These are phyloP conservation scores for Phlogophora meticulosa DNA, from an alignment of 2,888 invertebrate species.

Conservation along the genomic window DNA sequence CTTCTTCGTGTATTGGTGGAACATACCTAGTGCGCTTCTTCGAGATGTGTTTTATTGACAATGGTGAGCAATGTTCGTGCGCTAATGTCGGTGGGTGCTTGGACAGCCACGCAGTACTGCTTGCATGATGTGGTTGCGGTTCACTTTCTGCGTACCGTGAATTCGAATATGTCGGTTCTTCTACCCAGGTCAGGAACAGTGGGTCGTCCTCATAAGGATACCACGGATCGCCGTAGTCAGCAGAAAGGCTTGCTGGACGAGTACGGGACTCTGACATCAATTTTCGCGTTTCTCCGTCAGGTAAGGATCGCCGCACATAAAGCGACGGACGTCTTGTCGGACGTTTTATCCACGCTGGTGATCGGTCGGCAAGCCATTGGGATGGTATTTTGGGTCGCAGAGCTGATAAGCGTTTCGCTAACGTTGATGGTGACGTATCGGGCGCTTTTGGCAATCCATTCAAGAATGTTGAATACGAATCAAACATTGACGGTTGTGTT, in stretches of 20 bases:
- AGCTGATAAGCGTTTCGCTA: slow-evolving; percentile 5
- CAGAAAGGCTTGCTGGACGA: not conserved
- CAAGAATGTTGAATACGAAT: slow-evolving; percentile 2
- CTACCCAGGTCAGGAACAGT: slow-evolving; percentile 4
- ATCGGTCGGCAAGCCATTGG: slow-evolving; percentile 5
- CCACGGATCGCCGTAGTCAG: slow-evolving; percentile 15
- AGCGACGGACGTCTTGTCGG: slow-evolving; percentile 11
- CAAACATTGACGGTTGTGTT: not conserved
- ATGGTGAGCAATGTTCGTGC: not conserved
- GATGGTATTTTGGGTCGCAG: not conserved
- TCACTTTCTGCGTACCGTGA: slow-evolving; percentile 3
- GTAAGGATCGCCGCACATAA: not conserved
- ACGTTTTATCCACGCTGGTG: slow-evolving; percentile 25
- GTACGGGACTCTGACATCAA: not conserved
- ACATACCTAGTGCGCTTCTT: slow-evolving; percentile 5
- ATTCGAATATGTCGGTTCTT: not conserved
- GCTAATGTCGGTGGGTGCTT: not conserved
- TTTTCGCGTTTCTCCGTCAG: slow-evolving; percentile 13
- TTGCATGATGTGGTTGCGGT: not conserved
- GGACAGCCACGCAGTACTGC: not conserved
- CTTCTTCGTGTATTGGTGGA: slow-evolving; percentile 19
- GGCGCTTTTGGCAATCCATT: not conserved
- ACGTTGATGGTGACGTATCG: slow-evolving; percentile 6
- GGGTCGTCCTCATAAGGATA: slow-evolving; percentile 18
- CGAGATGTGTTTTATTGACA: slow-evolving; percentile 10